Evolutionary conservation across 2,797 vertebrate genomes (phyloP).

Genomic region (Pseudotriccus pelzelni): DNA sequence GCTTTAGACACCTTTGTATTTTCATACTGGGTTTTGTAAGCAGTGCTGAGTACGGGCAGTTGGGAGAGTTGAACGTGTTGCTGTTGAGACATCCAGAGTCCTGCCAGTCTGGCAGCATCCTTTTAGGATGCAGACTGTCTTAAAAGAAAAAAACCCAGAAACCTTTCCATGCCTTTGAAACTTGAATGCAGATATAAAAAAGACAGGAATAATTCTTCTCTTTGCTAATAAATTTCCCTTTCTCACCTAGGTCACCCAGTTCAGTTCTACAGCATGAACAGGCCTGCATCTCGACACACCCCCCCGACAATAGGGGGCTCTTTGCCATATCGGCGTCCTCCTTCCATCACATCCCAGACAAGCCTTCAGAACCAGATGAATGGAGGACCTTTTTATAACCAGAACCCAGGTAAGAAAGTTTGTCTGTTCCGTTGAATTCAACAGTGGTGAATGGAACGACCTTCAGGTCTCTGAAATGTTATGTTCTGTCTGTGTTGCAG

Average conservation of each 20-base stretch:
- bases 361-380: slow-evolving; percentile 89
- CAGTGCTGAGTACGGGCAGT: neutral
- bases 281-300: slow-evolving; percentile 85
- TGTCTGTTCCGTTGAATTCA: neutral
- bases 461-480: neutral
- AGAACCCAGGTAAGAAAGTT: slow-evolving; percentile 85
- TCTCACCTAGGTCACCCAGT: slow-evolving; percentile 82
- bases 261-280: slow-evolving; percentile 99
- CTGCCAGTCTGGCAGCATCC: neutral
- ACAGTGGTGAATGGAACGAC: neutral
- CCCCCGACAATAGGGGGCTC: slow-evolving; percentile 91
- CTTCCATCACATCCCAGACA: slow-evolving; percentile 90
- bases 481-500: neutral
- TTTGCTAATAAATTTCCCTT: neutral
- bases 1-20: neutral
- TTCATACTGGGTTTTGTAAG: neutral
- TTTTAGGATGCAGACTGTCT: neutral
- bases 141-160: neutral
- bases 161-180: neutral
- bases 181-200: neutral
- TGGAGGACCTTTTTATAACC: slow-evolving; percentile 91
- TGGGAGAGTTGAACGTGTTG: neutral
- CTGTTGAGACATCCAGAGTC: neutral
- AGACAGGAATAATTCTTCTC: neutral
- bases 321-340: slow-evolving; percentile 92